A percentile compares a stretch with the other conserved stretches of the same genome.
phyloP scores from a whole-genome alignment of 2,113 vertebrate species.

The Ptilonorhynchus violaceus region DNA sequence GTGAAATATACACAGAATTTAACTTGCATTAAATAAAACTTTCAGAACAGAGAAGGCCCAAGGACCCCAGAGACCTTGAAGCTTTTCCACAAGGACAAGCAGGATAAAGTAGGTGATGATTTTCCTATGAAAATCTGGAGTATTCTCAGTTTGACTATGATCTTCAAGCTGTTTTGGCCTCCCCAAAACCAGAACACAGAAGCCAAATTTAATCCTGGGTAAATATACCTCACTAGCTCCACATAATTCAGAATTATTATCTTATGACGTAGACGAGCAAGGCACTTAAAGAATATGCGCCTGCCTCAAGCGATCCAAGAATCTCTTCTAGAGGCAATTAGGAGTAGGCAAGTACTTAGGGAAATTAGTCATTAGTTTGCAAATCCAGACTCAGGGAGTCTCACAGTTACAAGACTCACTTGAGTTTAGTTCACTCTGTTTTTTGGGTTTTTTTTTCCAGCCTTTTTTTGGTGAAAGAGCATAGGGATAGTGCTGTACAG shows the following conservation, averaged over 20 bases:
- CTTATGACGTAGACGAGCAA: background rate
- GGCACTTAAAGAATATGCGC: background rate
- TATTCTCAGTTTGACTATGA: background rate
- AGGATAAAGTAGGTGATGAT: background rate
- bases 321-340: conserved; percentile 56
- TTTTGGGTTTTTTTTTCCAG: rapidly evolving
- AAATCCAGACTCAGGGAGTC: background rate
- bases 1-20: background rate
- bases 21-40: background rate
- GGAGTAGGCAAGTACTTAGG: conserved; percentile 32
- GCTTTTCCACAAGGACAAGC: background rate
- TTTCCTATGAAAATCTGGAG: background rate
- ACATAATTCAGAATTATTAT: background rate
- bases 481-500: background rate
- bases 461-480: background rate
- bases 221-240: background rate
- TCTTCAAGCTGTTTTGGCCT: background rate
- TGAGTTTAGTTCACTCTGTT: background rate
- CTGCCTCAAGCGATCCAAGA: conserved; percentile 20
- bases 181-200: background rate
- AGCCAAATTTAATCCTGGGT: background rate
- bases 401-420: background rate
- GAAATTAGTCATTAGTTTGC: conserved; percentile 57
- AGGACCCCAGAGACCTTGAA: background rate
- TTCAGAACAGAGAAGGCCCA: background rate